A percentile compares a stretch with the other conserved stretches of the same genome.
Conservation (phyloP, 1,140 invertebrate genomes). For the Homarus americanus region DNA sequence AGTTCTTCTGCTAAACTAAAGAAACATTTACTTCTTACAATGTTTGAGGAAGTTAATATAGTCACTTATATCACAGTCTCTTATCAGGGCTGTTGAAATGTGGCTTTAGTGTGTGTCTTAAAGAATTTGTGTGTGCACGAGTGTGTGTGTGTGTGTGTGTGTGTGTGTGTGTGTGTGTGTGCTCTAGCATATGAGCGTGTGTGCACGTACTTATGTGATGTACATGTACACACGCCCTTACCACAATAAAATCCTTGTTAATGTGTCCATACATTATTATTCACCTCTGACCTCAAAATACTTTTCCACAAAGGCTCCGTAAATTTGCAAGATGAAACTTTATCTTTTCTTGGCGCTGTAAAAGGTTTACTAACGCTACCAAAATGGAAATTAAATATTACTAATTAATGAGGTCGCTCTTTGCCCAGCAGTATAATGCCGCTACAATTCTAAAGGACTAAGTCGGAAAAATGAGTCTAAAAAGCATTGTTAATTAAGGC, state of each 20-base stretch:
- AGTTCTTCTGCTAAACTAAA: no score
- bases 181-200: neutral
- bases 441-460: neutral
- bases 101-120: conserved; percentile 10
- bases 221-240: neutral
- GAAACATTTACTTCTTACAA: conserved; percentile 24
- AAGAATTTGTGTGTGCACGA: neutral
- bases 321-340: neutral
- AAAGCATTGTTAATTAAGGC: conserved; percentile 64
- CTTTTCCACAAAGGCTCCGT: conserved; percentile 1
- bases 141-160: conserved; percentile 52
- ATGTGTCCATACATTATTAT: neutral
- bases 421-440: conserved; percentile 23
- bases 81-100: conserved; percentile 26
- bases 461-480: neutral
- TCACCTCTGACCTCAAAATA: neutral
- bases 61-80: conserved; percentile 24
- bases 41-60: conserved; percentile 38
- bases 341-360: conserved; percentile 33
- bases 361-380: conserved; percentile 24
- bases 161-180: conserved; percentile 33
- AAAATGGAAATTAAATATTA: conserved; percentile 69
- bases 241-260: conserved; percentile 7
- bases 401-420: conserved; percentile 58
- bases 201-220: neutral